Percentiles rank a stretch among this genome's conserved stretches.
Conservation (phyloP, 2,888 invertebrate genomes). For the Apamea anceps region DNA sequence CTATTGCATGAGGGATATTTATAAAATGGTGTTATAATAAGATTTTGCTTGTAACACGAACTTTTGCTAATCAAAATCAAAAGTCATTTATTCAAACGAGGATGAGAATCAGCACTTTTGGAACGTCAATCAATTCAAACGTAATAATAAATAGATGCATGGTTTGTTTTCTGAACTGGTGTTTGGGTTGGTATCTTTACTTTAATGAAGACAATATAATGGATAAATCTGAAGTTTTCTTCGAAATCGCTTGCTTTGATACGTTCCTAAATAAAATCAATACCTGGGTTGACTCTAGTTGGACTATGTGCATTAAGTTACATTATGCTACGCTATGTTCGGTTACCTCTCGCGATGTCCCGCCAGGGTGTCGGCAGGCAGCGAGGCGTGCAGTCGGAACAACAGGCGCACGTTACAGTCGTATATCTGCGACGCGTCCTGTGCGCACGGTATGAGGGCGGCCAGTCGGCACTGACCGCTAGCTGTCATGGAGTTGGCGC, state of each 20-base stretch:
- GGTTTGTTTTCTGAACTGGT: too few species aligned
- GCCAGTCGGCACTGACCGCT: conserved; percentile 99
- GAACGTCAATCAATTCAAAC: too few species aligned
- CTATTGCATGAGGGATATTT: background rate
- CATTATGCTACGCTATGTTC: background rate
- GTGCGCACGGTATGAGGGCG: conserved; percentile 97
- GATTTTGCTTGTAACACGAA: background rate
- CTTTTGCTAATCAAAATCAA: too few species aligned
- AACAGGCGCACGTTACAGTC: conserved; percentile 99
- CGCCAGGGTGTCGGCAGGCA: conserved; percentile 96
- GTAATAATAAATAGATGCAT: too few species aligned
- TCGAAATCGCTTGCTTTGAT: background rate
- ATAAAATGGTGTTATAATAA: background rate
- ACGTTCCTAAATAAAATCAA: background rate
- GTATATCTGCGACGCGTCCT: conserved; percentile 98
- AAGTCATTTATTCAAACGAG: too few species aligned
- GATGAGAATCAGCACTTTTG: too few species aligned
- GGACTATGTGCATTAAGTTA: background rate
- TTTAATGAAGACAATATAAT: background rate
- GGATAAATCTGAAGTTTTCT: background rate
- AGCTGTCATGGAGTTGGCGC: conserved; percentile 99
- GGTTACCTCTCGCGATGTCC: conserved; percentile 96
- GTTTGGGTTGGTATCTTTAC: too few species aligned
- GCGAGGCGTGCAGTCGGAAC: conserved; percentile 97
- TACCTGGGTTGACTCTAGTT: background rate